Evolutionary conservation across 2,888 invertebrate species (phyloP).

Genomic region (Troilus luridus): DNA sequence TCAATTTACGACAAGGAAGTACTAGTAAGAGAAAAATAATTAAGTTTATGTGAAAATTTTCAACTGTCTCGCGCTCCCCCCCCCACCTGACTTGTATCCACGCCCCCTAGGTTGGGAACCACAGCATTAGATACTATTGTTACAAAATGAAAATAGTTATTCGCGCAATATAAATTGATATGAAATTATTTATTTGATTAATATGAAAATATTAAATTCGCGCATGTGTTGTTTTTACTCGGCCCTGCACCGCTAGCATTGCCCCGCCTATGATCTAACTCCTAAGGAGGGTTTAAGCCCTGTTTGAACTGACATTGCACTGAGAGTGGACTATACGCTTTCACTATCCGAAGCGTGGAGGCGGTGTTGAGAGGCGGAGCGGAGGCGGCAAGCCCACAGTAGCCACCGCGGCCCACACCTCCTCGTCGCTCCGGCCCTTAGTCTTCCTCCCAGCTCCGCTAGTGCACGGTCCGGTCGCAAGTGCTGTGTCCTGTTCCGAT

Average conservation of each 20-base stretch:
- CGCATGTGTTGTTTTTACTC: not conserved
- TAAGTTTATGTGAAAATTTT: no score
- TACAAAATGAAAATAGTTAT: no score
- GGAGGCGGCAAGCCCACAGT: slow-evolving; percentile 48
- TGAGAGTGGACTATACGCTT: not conserved
- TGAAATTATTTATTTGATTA: no score
- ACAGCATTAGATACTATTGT: no score
- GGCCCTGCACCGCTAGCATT: not conserved
- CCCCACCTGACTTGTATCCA: no score
- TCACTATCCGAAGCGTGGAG: not conserved
- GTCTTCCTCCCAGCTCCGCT: slow-evolving; percentile 17
- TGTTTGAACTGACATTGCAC: not conserved
- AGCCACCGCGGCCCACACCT: slow-evolving; percentile 41
- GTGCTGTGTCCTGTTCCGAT: not conserved
- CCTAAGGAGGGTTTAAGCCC: not conserved
- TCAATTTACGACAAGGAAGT: no score
- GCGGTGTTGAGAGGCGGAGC: slow-evolving; percentile 45
- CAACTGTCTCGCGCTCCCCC: no score
- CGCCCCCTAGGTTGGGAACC: no score
- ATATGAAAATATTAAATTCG: no score
- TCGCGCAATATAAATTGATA: no score
- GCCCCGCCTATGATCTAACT: not conserved
- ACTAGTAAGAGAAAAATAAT: no score
- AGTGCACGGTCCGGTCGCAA: not conserved
- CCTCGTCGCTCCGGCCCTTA: not conserved